Conservation (phyloP, 2,113 vertebrate genomes). For the Melanotaenia duboulayi region DNA sequence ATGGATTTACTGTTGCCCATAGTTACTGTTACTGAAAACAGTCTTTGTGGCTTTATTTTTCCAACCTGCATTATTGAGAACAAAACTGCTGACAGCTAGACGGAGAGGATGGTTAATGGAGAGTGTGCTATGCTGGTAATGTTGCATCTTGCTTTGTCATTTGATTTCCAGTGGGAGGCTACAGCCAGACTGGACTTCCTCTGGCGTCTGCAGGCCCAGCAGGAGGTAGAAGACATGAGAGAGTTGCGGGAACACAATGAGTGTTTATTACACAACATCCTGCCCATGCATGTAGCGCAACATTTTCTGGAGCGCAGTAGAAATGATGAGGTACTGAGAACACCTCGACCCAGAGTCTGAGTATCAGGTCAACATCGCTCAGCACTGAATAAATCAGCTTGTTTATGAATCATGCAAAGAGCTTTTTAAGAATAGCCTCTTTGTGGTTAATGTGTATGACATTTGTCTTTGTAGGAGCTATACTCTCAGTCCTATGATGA, state of each 20-base stretch:
- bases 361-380: not conserved
- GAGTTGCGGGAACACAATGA: slow-evolving; percentile 95
- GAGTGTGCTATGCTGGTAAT: slow-evolving; percentile 2
- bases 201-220: slow-evolving; percentile 95
- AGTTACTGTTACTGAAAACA: not conserved
- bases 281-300: slow-evolving; percentile 92
- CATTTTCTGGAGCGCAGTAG: slow-evolving; percentile 95
- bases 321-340: slow-evolving; percentile 87
- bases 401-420: not conserved
- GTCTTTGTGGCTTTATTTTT: not conserved
- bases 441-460: not conserved
- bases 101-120: not conserved
- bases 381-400: not conserved
- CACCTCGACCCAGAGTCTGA: not conserved
- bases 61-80: not conserved
- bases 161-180: slow-evolving; percentile 89
- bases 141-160: not conserved
- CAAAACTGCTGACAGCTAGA: not conserved
- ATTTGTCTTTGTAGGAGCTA: slow-evolving; percentile 82
- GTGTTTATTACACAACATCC: slow-evolving; percentile 93
- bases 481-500: slow-evolving; percentile 97
- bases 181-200: slow-evolving; percentile 95
- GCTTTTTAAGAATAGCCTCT: not conserved
- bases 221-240: slow-evolving; percentile 98
- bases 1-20: not conserved